A percentile compares a stretch with the other conserved stretches of the same genome.
These are phyloP conservation scores for Dreissena rostriformis DNA, from an alignment of 1,140 invertebrate genomes.

Conservation along the genomic window DNA sequence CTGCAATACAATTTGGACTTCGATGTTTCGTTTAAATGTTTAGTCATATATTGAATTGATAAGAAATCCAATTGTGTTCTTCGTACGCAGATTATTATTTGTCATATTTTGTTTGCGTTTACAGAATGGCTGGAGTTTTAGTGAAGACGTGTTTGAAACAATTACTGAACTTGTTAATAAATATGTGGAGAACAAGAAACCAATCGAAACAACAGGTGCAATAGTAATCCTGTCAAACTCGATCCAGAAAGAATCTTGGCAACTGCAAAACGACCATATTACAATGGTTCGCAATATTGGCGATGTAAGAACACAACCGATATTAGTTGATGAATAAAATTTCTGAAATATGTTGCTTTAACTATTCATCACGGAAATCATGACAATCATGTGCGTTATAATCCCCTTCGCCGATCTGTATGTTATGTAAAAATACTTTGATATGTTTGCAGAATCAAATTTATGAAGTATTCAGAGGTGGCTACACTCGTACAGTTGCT, in stretches of 20 bases:
- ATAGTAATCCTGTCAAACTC: slow-evolving; percentile 94
- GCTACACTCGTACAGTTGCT: slow-evolving; percentile 93
- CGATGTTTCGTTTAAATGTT: no score
- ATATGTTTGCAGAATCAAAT: slow-evolving; percentile 92
- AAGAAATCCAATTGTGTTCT: no score
- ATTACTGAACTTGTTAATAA: slow-evolving; percentile 95
- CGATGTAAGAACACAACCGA: slow-evolving; percentile 85
- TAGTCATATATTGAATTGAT: no score
- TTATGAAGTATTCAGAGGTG: slow-evolving; percentile 97
- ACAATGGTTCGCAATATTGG: slow-evolving; percentile 96
- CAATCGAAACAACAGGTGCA: slow-evolving; percentile 95
- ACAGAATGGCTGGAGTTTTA: slow-evolving; percentile 93
- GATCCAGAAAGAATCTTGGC: slow-evolving; percentile 96
- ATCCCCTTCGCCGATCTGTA: no score
- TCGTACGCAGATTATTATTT: no score
- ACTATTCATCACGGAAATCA: no score
- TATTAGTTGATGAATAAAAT: neutral
- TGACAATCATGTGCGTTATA: no score
- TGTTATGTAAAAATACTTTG: no score
- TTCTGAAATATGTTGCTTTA: no score
- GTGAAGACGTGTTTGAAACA: slow-evolving; percentile 95
- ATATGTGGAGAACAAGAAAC: slow-evolving; percentile 90
- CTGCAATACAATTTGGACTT: no score
- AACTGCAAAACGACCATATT: slow-evolving; percentile 98
- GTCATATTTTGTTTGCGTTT: neutral